phyloP scores from a whole-genome alignment of 2,888 invertebrate genomes.

The Tubiluchus corallicola region DNA sequence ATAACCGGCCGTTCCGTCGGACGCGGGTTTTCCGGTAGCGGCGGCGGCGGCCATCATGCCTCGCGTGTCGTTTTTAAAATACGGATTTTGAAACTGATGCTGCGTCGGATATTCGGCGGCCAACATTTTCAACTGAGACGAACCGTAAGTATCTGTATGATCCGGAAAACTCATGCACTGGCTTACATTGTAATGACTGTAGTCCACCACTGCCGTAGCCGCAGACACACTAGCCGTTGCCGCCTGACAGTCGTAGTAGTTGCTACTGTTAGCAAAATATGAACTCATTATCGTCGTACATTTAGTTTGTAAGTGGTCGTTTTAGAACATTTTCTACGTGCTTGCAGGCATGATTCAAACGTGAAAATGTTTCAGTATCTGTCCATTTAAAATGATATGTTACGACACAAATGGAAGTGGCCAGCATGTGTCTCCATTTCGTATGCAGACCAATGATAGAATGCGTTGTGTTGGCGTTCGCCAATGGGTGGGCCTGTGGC shows the following conservation, averaged over 20 bases:
- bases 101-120: neutral
- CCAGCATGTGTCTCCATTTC: constrained; percentile 1
- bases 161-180: neutral
- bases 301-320: neutral
- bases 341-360: neutral
- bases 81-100: neutral
- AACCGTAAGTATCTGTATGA: neutral
- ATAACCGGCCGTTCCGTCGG: too few species aligned
- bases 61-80: neutral
- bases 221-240: neutral
- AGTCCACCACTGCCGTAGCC: neutral
- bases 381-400: neutral
- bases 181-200: neutral
- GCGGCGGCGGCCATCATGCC: neutral
- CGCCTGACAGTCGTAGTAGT: constrained; percentile 3
- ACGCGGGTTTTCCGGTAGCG: neutral
- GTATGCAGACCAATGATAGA: neutral
- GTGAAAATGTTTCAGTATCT: neutral
- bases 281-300: constrained; percentile 1
- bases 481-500: neutral
- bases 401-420: neutral
- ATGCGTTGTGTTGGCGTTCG: neutral
- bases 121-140: constrained; percentile 1
- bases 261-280: constrained; percentile 1
- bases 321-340: neutral